A percentile compares a stretch with the other conserved stretches of the same genome.
These are phyloP conservation scores for Chrysomallon squamiferum DNA, from an alignment of 1,140 invertebrate species.

Conservation along the genomic window DNA sequence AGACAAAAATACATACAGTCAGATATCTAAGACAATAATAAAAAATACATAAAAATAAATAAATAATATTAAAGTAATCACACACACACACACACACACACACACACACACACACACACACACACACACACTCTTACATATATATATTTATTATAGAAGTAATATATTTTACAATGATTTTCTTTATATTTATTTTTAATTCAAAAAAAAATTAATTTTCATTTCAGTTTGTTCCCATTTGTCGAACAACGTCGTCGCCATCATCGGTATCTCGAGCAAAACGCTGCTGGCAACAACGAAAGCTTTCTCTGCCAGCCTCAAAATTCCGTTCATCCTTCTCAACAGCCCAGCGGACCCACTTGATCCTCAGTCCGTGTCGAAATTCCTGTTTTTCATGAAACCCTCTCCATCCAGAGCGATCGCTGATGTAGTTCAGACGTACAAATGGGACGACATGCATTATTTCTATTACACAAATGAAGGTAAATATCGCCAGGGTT, in stretches of 20 bases:
- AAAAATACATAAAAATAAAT: too few species aligned
- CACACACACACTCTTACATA: too few species aligned
- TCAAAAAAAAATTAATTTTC: too few species aligned
- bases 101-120: too few species aligned
- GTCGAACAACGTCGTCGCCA: slow-evolving; percentile 12
- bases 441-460: slow-evolving; percentile 24
- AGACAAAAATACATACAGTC: too few species aligned
- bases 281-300: slow-evolving; percentile 8
- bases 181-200: too few species aligned
- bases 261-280: slow-evolving; percentile 20
- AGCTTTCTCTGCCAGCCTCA: slow-evolving; percentile 20
- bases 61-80: too few species aligned
- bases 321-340: slow-evolving; percentile 27
- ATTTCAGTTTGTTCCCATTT: slow-evolving; percentile 21
- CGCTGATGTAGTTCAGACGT: slow-evolving; percentile 22
- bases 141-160: too few species aligned
- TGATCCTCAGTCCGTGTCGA: neutral
- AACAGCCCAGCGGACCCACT: slow-evolving; percentile 25
- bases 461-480: slow-evolving; percentile 31
- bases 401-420: slow-evolving; percentile 19
- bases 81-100: too few species aligned
- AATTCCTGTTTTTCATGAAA: slow-evolving; percentile 14
- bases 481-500: slow-evolving; percentile 17
- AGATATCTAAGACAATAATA: too few species aligned
- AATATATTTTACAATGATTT: too few species aligned